Percentiles rank a stretch among this genome's conserved stretches.
These are phyloP conservation scores for Patella pellucida DNA, from an alignment of 2,888 invertebrate species.

Conservation along the genomic window DNA sequence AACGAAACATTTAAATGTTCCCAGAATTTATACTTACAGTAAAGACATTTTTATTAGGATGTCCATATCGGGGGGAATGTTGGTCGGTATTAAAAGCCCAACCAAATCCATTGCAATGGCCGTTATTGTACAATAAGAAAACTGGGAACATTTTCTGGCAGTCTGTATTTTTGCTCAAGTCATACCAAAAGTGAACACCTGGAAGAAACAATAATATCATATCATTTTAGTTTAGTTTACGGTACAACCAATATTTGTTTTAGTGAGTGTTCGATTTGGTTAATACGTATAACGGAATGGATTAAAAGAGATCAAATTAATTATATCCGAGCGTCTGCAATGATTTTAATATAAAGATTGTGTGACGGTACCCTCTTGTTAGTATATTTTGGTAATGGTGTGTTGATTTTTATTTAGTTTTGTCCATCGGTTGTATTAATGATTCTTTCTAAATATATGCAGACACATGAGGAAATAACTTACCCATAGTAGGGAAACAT, in stretches of 20 bases:
- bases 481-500: conserved; percentile 57
- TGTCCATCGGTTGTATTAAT: no score
- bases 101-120: conserved; percentile 52
- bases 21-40: neutral
- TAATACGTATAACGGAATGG: conserved; percentile 36
- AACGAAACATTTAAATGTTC: no score
- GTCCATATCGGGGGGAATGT: conserved; percentile 28
- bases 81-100: conserved; percentile 39
- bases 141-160: conserved; percentile 46
- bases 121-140: conserved; percentile 52
- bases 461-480: neutral
- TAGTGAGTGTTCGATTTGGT: no score
- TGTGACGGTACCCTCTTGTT: no score
- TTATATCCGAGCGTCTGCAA: no score
- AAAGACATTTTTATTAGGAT: conserved; percentile 20
- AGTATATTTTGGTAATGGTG: no score
- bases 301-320: no score
- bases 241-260: no score
- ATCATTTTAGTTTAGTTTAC: no score
- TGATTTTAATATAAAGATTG: no score
- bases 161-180: conserved; percentile 40
- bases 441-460: no score
- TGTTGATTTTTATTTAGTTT: no score
- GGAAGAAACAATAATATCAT: neutral
- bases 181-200: conserved; percentile 57